These are phyloP conservation scores for Lepus europaeus DNA, from an alignment of 2,113 vertebrate species.

Conservation along the genomic window DNA sequence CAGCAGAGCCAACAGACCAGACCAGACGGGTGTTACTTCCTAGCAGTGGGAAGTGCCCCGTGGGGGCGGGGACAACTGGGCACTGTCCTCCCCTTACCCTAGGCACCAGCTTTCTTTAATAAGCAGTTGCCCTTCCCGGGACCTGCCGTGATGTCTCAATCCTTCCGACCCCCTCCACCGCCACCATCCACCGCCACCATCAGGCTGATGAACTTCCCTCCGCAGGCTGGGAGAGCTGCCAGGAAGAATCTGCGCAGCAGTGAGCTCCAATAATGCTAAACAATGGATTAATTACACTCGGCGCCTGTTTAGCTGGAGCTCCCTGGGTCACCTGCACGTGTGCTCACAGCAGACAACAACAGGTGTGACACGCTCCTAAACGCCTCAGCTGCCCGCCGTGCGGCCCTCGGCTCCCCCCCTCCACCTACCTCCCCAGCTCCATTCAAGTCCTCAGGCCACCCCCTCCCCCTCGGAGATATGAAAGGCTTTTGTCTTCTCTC, in stretches of 20 bases:
- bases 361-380: constrained; percentile 66
- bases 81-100: constrained; percentile 23
- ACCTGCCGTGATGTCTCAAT: constrained; percentile 74
- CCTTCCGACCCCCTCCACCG: background rate
- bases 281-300: constrained; percentile 66
- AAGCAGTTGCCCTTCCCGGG: constrained; percentile 47
- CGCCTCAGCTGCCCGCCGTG: background rate
- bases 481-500: constrained; percentile 62
- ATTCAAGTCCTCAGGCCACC: background rate
- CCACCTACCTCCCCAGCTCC: background rate
- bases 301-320: constrained; percentile 54
- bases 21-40: constrained; percentile 19
- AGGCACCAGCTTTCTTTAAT: constrained; percentile 37
- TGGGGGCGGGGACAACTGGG: background rate
- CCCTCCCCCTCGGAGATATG: background rate
- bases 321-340: constrained; percentile 24
- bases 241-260: constrained; percentile 41
- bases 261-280: constrained; percentile 77
- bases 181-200: background rate
- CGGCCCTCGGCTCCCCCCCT: background rate
- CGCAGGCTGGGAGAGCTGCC: constrained; percentile 67
- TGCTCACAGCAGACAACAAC: constrained; percentile 75
- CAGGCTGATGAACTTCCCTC: constrained; percentile 44
- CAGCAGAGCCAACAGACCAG: background rate
- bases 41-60: background rate